Conservation (phyloP, 2,797 vertebrate genomes). For the Ambastaia sidthimunki region DNA sequence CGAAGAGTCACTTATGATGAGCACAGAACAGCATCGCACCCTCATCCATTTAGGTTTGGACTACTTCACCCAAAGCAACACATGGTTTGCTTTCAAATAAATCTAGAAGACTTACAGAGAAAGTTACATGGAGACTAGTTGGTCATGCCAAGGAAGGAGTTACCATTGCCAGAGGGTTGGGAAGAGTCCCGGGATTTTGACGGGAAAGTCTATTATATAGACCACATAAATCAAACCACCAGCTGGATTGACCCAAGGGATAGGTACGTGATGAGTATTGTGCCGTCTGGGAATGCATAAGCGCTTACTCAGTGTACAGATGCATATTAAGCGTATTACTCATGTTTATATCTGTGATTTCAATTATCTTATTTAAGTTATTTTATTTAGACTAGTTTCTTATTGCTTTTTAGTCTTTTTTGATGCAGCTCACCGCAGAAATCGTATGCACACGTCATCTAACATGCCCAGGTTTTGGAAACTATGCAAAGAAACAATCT, state of each 20-base stretch:
- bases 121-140: conserved; percentile 83
- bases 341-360: background rate
- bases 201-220: conserved; percentile 94
- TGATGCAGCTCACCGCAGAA: background rate
- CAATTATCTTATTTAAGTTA: background rate
- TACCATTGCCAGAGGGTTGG: conserved; percentile 97
- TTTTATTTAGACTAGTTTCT: background rate
- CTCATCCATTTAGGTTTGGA: conserved; percentile 50
- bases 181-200: conserved; percentile 96
- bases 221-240: conserved; percentile 89
- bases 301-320: conserved; percentile 20
- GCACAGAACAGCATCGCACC: conserved; percentile 33
- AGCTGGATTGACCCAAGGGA: conserved; percentile 98
- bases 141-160: conserved; percentile 94
- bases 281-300: background rate
- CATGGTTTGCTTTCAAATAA: conserved; percentile 60
- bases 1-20: conserved; percentile 16
- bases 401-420: background rate
- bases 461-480: background rate
- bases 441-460: no score
- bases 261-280: conserved; percentile 78
- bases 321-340: conserved; percentile 12
- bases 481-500: background rate
- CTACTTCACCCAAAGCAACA: conserved; percentile 36
- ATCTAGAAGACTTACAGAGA: conserved; percentile 65